phyloP scores from a whole-genome alignment of 2,888 invertebrate species.

The Orchestes rusci region DNA sequence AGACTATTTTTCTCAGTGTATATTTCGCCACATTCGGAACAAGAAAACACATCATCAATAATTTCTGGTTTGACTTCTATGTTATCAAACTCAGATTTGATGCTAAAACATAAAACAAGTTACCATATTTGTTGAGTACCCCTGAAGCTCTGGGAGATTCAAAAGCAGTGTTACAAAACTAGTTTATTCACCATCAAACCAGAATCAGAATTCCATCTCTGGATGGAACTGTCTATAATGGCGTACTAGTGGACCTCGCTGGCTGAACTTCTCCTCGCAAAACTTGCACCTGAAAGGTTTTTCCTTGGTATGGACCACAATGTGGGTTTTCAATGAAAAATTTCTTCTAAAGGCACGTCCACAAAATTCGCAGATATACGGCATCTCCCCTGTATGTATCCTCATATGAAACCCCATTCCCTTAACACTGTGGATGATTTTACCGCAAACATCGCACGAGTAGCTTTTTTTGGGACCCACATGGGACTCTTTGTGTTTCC shows the following conservation, averaged over 20 bases:
- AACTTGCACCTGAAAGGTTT: constrained; percentile 31
- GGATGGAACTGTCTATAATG: too few species aligned
- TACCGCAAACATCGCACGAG: constrained; percentile 22
- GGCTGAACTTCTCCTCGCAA: constrained; percentile 33
- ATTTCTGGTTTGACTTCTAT: too few species aligned
- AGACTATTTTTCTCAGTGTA: neutral
- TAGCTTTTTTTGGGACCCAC: constrained; percentile 5
- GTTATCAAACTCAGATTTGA: too few species aligned
- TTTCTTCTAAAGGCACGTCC: neutral
- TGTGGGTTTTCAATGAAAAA: constrained; percentile 15
- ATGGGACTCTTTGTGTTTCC: constrained; percentile 21
- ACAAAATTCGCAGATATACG: constrained; percentile 19
- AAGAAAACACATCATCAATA: too few species aligned
- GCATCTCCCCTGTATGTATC: constrained; percentile 24
- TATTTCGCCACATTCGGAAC: neutral
- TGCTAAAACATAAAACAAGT: too few species aligned
- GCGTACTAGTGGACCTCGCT: constrained; percentile 12
- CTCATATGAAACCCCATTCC: constrained; percentile 11
- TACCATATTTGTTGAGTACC: too few species aligned
- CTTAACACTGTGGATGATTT: constrained; percentile 22
- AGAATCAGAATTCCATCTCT: too few species aligned
- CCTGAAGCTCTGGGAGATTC: too few species aligned
- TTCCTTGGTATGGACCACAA: constrained; percentile 23
- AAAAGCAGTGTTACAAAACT: too few species aligned
- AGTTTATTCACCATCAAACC: too few species aligned